phyloP scores from a whole-genome alignment of 1,140 invertebrate species.

The Monomorium pharaonis region DNA sequence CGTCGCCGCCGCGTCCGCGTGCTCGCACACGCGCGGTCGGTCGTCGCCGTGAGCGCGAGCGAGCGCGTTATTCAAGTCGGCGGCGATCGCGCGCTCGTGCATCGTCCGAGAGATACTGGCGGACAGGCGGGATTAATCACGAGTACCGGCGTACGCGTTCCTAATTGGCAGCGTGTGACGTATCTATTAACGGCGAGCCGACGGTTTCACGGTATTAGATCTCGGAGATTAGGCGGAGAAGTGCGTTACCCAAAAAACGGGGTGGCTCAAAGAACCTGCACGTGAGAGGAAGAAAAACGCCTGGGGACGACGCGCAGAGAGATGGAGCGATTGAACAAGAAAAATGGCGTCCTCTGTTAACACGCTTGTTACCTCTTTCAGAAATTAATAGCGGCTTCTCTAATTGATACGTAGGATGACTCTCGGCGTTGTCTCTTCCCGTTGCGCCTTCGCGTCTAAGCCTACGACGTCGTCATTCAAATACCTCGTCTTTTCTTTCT shows the following conservation, averaged over 20 bases:
- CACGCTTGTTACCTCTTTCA: constrained; percentile 73
- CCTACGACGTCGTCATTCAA: not conserved
- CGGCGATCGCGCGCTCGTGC: constrained; percentile 49
- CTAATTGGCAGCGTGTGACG: constrained; percentile 77
- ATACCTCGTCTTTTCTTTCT: constrained; percentile 47
- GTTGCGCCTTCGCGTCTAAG: not conserved
- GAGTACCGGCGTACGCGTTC: constrained; percentile 59
- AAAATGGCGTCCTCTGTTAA: constrained; percentile 77
- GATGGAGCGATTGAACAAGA: constrained; percentile 68
- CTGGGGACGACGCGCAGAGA: not conserved
- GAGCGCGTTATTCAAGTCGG: constrained; percentile 54
- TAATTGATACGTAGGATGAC: constrained; percentile 80
- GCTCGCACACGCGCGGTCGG: not conserved
- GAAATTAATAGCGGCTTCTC: constrained; percentile 78
- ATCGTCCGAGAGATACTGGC: constrained; percentile 51
- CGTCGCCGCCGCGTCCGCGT: not conserved
- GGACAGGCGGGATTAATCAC: constrained; percentile 74
- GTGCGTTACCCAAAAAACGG: not conserved
- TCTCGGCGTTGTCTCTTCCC: constrained; percentile 55
- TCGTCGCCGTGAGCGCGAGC: constrained; percentile 17
- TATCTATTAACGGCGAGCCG: constrained; percentile 77
- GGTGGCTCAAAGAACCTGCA: not conserved
- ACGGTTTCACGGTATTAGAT: constrained; percentile 56
- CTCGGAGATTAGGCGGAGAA: constrained; percentile 74
- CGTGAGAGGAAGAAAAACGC: not conserved